Evolutionary conservation across 2,888 invertebrate species (phyloP), one percentile per base, ranked within the genome.

Genomic region (Flexamia atlantica): DNA sequence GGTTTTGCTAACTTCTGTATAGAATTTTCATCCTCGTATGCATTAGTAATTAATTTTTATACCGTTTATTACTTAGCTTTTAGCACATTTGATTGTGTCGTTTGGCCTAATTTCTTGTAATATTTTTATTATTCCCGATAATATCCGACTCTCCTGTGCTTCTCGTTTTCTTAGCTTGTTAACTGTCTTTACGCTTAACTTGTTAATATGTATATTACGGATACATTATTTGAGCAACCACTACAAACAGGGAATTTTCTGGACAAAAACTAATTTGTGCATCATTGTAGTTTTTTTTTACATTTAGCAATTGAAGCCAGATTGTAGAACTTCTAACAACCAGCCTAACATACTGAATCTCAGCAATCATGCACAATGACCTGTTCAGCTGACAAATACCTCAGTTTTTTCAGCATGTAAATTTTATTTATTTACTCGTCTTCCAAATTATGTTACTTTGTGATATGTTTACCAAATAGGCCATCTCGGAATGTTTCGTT

Each of bases 401-500:
- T 36, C 36, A 9, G 36, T 36, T 36, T 36, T 9, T 36, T 36
- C 36, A 9, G 12, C 17, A 46, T 46, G 23, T 20, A 1, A 23
- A 40, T 36, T 70, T 70, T 76, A 28, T 76, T 76, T 76, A 76
- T 76, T 76, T 76, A 50, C 74, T 7, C 46, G 74, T 76, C 74
- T 76, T 76, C 74, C 74, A 76, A 79, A 79, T 57, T 79, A 20
- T 28, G 79, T 79, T 79, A 79, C 50, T 79, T 79, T 79, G 79
- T 79, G 79, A 79, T 79, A 79, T 79, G 28, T 57, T 79, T 57
- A 79, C 79, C 79, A 79, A 79, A 79, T 79, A 79, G 28, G 50
- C 32, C 3, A 32, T 79, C 79, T 7, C 53, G 50, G 53, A 57
- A 20, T 28, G 57, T 28, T 25, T 76, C 50, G 17, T 76, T 76